phyloP scores from a whole-genome alignment of 2,113 vertebrate genomes.

The Eptatretus burgeri region DNA sequence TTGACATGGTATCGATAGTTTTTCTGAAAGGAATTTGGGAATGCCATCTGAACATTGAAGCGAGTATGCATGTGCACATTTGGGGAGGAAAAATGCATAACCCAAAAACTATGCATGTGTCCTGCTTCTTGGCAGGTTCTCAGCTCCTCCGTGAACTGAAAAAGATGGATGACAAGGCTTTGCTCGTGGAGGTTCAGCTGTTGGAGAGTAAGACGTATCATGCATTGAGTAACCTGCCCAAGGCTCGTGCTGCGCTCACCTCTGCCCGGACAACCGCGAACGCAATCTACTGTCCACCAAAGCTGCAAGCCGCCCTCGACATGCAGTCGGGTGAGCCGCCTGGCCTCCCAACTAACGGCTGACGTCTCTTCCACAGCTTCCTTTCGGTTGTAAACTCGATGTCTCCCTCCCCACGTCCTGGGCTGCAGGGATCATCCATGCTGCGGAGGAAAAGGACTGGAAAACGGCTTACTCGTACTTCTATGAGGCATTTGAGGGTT shows the following conservation, averaged over 20 bases:
- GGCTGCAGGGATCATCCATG: slow-evolving; percentile 64
- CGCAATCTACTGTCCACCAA: slow-evolving; percentile 90
- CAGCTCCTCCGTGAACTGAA: slow-evolving; percentile 78
- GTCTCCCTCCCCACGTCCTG: no score
- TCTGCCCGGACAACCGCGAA: slow-evolving; percentile 93
- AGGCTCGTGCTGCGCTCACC: slow-evolving; percentile 85
- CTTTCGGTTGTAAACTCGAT: no score
- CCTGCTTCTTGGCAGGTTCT: slow-evolving; percentile 23
- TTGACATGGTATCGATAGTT: no score
- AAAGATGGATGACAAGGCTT: slow-evolving; percentile 98
- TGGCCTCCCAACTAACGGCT: no score
- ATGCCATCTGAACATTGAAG: no score
- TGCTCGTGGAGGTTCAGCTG: slow-evolving; percentile 87
- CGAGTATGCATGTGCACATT: no score
- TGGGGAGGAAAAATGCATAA: no score
- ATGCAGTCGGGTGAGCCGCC: slow-evolving; percentile 67
- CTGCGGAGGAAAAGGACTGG: slow-evolving; percentile 96
- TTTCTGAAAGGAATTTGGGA: no score
- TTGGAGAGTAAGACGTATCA: slow-evolving; percentile 97
- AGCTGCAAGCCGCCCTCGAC: slow-evolving; percentile 83
- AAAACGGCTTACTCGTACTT: slow-evolving; percentile 98
- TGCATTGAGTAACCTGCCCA: slow-evolving; percentile 83
- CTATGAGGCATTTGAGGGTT: slow-evolving; percentile 91
- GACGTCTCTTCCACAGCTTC: no score
- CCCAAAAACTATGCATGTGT: no score